Base-by-base conservation (phyloP, 2,113 vertebrate species). In the Gymnarchus niloticus region DNA sequence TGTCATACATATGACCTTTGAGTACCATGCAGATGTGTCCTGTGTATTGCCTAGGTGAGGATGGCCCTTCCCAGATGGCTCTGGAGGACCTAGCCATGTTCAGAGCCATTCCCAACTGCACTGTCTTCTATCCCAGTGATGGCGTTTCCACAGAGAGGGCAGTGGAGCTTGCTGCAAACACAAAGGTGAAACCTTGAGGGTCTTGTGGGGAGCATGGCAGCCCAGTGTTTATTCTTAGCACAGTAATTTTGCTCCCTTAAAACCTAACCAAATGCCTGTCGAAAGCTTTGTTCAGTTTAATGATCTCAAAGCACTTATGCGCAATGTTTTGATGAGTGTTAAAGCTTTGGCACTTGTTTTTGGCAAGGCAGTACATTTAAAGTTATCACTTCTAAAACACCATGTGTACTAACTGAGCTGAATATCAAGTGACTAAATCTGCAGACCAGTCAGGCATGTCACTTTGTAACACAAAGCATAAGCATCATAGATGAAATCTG, bases 31-130 rank as follows among this genome's bases (percentile, higher is more conserved):
- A 17, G n/a, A 6, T 41, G 23, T 81, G 77, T 51, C 48, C 77
- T 19, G 37, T 78, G 0, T 59, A 4, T 88, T 83, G 33, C 46
- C 23, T 87, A 98, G 96, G 95, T 85, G 96, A 97, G 88, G 96
- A 97, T 4, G 96, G 95, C 0, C 95, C 95, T 2, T 97, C 94
- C 73, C 96, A 96, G 93, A 96, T 97, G 96, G 96, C 96, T 25
- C 91, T 97, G 3, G 96, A 97, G 85, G 96, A 97, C 86, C 87
- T 98, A 25, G 96, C 96, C 73, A 96, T 97, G 96, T 97, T 97
- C 92, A 91, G 95, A 46, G 95, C 95, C 46, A 90, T 97, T 85
- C 97, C 96, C 46, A 95, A 92, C 52, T 97, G 95, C 87, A 96
- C 95, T 0, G 81, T 97, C 84, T 97, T 98, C 92, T 97, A 97